Percentiles rank a stretch among this genome's conserved stretches.
phyloP scores from a whole-genome alignment of 1,140 invertebrate genomes.

The Bemisia tabaci region DNA sequence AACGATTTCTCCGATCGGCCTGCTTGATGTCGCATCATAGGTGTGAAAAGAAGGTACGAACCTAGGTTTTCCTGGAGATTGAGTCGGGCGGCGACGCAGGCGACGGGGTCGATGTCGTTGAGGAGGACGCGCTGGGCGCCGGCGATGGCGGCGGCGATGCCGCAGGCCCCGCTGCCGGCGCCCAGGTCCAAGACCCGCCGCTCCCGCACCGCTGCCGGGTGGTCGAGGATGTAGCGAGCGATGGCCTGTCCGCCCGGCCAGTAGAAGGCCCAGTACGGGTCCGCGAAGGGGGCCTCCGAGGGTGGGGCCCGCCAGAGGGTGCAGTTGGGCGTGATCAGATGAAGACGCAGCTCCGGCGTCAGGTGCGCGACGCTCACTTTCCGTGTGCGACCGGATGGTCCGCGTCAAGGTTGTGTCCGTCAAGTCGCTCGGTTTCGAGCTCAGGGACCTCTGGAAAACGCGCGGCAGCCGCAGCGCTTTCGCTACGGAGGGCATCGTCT shows the following conservation, averaged over 20 bases:
- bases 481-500: no score
- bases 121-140: constrained; percentile 30
- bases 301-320: constrained; percentile 32
- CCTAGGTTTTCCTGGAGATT: constrained; percentile 38
- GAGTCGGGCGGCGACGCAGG: constrained; percentile 31
- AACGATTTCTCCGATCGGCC: no score
- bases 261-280: constrained; percentile 44
- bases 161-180: constrained; percentile 31
- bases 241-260: constrained; percentile 44
- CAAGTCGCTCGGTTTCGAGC: no score
- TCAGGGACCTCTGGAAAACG: no score
- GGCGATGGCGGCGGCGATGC: constrained; percentile 30
- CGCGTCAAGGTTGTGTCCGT: no score
- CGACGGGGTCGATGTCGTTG: constrained; percentile 36
- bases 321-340: constrained; percentile 37
- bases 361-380: constrained; percentile 31
- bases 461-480: no score
- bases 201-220: constrained; percentile 23
- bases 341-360: constrained; percentile 38
- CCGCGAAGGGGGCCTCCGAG: constrained; percentile 27
- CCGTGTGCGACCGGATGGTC: no score
- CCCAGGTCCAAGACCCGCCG: constrained; percentile 31
- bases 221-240: constrained; percentile 36
- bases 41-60: no score
- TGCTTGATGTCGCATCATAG: no score